Percentiles rank a stretch among this genome's conserved stretches.
These are phyloP conservation scores for Rhyacophila brunnea DNA, from an alignment of 1,140 invertebrate genomes.

Conservation along the genomic window DNA sequence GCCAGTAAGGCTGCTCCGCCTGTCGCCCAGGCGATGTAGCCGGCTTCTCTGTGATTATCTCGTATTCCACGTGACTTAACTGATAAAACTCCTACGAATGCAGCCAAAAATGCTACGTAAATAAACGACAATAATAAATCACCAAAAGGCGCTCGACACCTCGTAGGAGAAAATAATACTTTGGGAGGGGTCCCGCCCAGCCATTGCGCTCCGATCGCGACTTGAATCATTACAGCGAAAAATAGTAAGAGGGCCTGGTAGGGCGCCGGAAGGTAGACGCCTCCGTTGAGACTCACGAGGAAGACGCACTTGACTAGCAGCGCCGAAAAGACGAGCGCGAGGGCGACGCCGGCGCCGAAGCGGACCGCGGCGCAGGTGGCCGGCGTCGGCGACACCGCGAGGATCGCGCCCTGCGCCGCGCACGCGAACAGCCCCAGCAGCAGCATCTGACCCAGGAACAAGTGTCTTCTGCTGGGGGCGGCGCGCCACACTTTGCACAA, in stretches of 20 bases:
- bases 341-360: slow-evolving; percentile 82
- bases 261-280: slow-evolving; percentile 88
- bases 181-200: slow-evolving; percentile 70
- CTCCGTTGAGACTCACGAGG: slow-evolving; percentile 84
- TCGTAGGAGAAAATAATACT: slow-evolving; percentile 46
- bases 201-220: slow-evolving; percentile 87
- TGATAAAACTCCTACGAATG: slow-evolving; percentile 81
- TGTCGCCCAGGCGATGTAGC: slow-evolving; percentile 83
- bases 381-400: slow-evolving; percentile 75
- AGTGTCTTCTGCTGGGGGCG: slow-evolving; percentile 78
- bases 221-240: slow-evolving; percentile 86
- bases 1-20: slow-evolving; percentile 82
- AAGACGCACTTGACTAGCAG: slow-evolving; percentile 93
- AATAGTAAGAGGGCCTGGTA: slow-evolving; percentile 88
- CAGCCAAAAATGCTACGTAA: slow-evolving; percentile 79
- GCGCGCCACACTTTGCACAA: slow-evolving; percentile 82
- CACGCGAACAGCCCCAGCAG: slow-evolving; percentile 83
- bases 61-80: slow-evolving; percentile 81
- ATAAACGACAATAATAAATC: slow-evolving; percentile 76
- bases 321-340: slow-evolving; percentile 86
- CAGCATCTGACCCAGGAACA: slow-evolving; percentile 89
- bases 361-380: slow-evolving; percentile 81
- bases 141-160: slow-evolving; percentile 65
- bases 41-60: slow-evolving; percentile 90
- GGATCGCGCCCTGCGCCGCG: slow-evolving; percentile 76